Conservation (phyloP, 2,113 vertebrate genomes). For the Anser brachyrhynchus region DNA sequence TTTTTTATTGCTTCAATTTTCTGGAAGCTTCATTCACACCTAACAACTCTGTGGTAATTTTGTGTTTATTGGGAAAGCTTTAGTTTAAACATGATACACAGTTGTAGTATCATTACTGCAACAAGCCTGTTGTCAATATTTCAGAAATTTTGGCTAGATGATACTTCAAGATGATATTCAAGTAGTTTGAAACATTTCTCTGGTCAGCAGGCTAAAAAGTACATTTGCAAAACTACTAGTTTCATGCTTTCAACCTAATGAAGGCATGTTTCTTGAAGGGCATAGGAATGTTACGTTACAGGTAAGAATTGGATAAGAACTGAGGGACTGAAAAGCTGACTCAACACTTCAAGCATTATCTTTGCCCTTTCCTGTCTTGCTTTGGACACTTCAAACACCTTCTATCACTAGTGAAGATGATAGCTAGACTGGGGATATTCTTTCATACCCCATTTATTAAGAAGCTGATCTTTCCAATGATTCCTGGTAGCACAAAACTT, state of each 20-base stretch:
- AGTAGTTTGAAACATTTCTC: background rate
- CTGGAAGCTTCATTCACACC: background rate
- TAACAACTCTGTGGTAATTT: background rate
- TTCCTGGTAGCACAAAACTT: background rate
- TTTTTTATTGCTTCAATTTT: background rate
- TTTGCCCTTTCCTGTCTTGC: background rate
- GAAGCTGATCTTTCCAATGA: background rate
- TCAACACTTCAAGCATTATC: background rate
- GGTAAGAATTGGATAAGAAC: background rate
- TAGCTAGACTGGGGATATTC: background rate
- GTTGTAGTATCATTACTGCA: background rate
- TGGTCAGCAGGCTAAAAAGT: background rate
- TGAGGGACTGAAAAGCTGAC: background rate
- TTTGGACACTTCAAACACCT: background rate
- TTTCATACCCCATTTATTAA: background rate
- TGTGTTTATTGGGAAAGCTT: background rate
- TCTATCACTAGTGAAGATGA: background rate
- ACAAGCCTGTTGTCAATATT: background rate
- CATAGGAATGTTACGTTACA: background rate
- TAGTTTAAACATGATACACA: background rate
- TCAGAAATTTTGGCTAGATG: background rate
- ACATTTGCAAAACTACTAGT: background rate
- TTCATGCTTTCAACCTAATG: background rate
- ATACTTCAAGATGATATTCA: background rate
- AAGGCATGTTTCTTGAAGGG: background rate